A percentile compares a stretch with the other conserved stretches of the same genome.
Conservation (phyloP, 2,888 invertebrate species). For the Emesis furor region DNA sequence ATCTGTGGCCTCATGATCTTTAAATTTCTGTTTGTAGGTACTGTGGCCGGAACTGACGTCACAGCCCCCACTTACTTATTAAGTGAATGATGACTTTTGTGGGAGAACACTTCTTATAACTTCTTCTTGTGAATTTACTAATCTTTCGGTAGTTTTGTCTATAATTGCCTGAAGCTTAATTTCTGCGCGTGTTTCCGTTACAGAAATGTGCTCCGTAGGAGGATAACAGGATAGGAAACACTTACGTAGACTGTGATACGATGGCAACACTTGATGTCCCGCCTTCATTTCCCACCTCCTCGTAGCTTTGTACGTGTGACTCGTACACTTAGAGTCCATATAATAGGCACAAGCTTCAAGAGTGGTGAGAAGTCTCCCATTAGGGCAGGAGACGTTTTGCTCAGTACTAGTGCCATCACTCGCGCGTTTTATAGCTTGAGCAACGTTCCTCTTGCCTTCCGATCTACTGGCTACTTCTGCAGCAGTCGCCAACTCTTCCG, state of each 20-base stretch:
- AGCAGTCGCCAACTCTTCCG: too few species aligned
- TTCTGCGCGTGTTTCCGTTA: conserved; percentile 3
- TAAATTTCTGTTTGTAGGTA: background rate
- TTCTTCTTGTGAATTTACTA: conserved; percentile 3
- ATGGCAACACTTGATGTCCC: conserved; percentile 9
- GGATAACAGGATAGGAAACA: background rate
- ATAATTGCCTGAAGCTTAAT: background rate
- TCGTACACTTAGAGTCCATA: background rate
- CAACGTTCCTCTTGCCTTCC: background rate
- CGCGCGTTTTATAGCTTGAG: conserved; percentile 9
- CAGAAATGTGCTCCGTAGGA: conserved; percentile 11
- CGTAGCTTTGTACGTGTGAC: conserved; percentile 6
- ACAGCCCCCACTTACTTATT: background rate
- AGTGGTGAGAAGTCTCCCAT: background rate
- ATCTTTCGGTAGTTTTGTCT: background rate
- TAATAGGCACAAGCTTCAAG: background rate
- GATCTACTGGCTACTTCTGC: too few species aligned
- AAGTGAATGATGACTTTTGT: conserved; percentile 7
- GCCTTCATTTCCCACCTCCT: conserved; percentile 15
- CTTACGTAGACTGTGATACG: conserved; percentile 5
- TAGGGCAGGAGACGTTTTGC: background rate
- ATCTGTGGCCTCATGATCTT: background rate
- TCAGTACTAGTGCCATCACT: background rate
- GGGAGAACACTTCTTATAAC: background rate
- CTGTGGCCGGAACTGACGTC: background rate